phyloP scores from a whole-genome alignment of 2,888 invertebrate genomes.

The Megastigmus dorsalis region DNA sequence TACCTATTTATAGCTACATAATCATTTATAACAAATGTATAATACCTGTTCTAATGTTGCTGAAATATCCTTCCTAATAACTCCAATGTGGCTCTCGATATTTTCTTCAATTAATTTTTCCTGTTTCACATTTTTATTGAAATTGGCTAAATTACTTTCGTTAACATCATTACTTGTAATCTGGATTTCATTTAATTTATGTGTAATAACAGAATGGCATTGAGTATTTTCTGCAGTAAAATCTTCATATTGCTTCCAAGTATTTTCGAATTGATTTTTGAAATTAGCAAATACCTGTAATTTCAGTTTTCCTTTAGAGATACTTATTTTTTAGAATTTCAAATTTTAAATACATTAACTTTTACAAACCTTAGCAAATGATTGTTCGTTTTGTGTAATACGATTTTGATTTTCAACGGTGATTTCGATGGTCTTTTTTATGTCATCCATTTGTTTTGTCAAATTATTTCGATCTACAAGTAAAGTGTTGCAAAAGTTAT shows the following conservation, averaged over 20 bases:
- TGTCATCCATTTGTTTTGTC: constrained; percentile 56
- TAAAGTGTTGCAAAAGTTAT: constrained; percentile 58
- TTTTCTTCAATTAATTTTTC: constrained; percentile 58
- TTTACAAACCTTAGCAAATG: constrained; percentile 53
- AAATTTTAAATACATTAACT: constrained; percentile 22
- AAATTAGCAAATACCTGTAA: constrained; percentile 60
- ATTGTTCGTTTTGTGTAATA: constrained; percentile 56
- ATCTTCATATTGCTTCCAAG: constrained; percentile 50
- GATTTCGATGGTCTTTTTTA: constrained; percentile 58
- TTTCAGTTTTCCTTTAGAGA: not conserved
- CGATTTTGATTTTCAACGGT: constrained; percentile 58
- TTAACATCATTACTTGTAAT: constrained; percentile 56
- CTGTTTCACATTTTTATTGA: constrained; percentile 51
- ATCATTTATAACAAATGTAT: not conserved
- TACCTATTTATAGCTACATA: constrained; percentile 28
- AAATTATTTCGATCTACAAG: constrained; percentile 60
- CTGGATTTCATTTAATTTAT: constrained; percentile 55
- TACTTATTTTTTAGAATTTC: constrained; percentile 15
- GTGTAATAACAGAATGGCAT: constrained; percentile 53
- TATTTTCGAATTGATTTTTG: constrained; percentile 56
- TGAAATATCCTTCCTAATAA: constrained; percentile 59
- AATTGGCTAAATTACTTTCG: constrained; percentile 53
- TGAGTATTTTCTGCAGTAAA: constrained; percentile 52
- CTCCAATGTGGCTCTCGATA: constrained; percentile 57
- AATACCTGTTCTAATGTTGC: constrained; percentile 62